Percentiles rank a stretch among this genome's conserved stretches.
Evolutionary conservation across 2,888 invertebrate genomes (phyloP).

Genomic region (Hirudinaria manillensis): DNA sequence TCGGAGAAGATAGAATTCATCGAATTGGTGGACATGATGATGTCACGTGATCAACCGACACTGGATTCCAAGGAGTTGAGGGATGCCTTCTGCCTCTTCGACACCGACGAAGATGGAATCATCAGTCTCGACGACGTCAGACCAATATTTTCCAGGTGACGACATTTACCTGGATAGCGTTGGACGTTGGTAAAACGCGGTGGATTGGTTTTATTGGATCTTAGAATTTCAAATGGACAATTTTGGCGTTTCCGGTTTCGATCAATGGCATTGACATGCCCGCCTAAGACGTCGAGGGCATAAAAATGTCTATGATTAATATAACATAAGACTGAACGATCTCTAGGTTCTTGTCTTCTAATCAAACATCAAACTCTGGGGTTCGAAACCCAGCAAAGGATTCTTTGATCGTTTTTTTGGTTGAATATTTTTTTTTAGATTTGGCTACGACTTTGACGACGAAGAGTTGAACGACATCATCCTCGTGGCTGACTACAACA

Average conservation of each 20-base stretch:
- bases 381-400: no score
- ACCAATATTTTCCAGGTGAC: constrained; percentile 26
- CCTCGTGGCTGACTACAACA: constrained; percentile 28
- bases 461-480: constrained; percentile 25
- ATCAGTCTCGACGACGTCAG: constrained; percentile 31
- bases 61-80: constrained; percentile 30
- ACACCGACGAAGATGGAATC: constrained; percentile 32
- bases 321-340: no score
- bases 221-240: no score
- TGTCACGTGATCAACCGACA: constrained; percentile 16
- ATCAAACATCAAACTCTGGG: no score
- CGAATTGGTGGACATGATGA: constrained; percentile 35
- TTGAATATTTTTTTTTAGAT: not conserved
- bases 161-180: not conserved
- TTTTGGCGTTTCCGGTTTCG: no score
- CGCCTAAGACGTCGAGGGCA: no score
- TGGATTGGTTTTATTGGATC: no score
- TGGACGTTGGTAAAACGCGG: not conserved
- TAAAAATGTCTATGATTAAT: no score
- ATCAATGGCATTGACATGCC: no score
- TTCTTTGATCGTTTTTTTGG: no score
- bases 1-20: constrained; percentile 33
- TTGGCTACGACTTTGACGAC: constrained; percentile 28
- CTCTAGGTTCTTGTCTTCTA: no score
- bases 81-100: constrained; percentile 35